phyloP scores from a whole-genome alignment of 1,140 invertebrate species.

The Drosophila rufa region DNA sequence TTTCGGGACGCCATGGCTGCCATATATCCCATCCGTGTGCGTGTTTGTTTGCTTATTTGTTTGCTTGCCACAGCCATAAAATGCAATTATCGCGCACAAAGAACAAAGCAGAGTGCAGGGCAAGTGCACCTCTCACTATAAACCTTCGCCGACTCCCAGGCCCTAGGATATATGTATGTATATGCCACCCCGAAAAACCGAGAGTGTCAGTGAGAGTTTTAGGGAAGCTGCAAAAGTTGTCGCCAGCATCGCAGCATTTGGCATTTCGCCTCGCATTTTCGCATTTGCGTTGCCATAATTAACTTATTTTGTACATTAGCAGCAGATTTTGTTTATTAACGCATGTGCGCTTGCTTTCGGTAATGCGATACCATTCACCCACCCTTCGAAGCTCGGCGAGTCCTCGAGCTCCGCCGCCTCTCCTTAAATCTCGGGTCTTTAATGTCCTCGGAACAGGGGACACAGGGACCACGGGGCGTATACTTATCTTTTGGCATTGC shows the following conservation, averaged over 20 bases:
- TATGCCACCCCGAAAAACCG: slow-evolving; percentile 1
- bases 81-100: slow-evolving; percentile 67
- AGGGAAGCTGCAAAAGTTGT: slow-evolving; percentile 65
- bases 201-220: slow-evolving; percentile 54
- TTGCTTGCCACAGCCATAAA: slow-evolving; percentile 60
- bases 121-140: slow-evolving; percentile 36
- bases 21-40: slow-evolving; percentile 15
- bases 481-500: slow-evolving; percentile 76
- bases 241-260: slow-evolving; percentile 43
- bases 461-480: slow-evolving; percentile 53
- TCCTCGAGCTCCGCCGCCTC: neutral
- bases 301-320: slow-evolving; percentile 82
- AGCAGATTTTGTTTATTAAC: slow-evolving; percentile 83
- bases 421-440: slow-evolving; percentile 19
- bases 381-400: slow-evolving; percentile 3
- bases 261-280: slow-evolving; percentile 61
- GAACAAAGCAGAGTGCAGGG: slow-evolving; percentile 41
- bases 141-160: neutral
- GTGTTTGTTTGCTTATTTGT: slow-evolving; percentile 29
- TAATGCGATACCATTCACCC: slow-evolving; percentile 55
- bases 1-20: slow-evolving; percentile 25
- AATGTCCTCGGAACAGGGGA: slow-evolving; percentile 37
- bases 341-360: slow-evolving; percentile 63
- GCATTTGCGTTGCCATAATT: slow-evolving; percentile 74
- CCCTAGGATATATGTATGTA: neutral